A percentile compares a stretch with the other conserved stretches of the same genome.
Conservation (phyloP, 2,113 vertebrate species). For the Macroglossus sobrinus region DNA sequence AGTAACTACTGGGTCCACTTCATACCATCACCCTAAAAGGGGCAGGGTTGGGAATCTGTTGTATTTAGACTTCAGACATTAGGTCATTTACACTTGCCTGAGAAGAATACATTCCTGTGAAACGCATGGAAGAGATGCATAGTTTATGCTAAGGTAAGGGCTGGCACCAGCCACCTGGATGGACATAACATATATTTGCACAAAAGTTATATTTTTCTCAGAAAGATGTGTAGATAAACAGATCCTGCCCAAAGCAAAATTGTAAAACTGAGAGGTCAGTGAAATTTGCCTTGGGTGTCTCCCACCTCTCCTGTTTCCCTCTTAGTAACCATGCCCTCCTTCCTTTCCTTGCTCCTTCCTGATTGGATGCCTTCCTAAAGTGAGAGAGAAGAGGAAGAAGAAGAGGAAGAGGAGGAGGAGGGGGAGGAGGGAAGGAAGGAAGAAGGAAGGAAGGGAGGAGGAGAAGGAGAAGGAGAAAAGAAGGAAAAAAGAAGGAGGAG, state of each 20-base stretch:
- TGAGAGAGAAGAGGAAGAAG: too few relatives aligned
- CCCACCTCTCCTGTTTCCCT: not conserved
- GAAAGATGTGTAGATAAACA: slow-evolving; percentile 28
- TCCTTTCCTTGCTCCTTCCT: not conserved
- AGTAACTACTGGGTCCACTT: not conserved
- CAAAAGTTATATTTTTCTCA: not conserved
- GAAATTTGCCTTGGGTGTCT: slow-evolving; percentile 17
- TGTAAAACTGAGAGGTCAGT: slow-evolving; percentile 8
- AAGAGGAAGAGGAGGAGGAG: too few relatives aligned
- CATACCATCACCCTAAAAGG: not conserved
- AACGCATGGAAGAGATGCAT: not conserved
- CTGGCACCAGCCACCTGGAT: not conserved
- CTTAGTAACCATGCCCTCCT: not conserved
- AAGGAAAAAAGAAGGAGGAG: too few relatives aligned
- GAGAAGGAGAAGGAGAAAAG: too few relatives aligned
- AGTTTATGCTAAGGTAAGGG: not conserved
- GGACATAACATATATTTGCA: not conserved
- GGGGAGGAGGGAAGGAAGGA: too few relatives aligned
- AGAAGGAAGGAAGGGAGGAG: too few relatives aligned
- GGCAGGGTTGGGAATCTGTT: not conserved
- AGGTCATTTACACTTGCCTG: not conserved
- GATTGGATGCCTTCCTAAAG: not conserved
- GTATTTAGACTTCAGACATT: not conserved
- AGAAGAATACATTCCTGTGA: not conserved
- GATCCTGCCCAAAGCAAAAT: slow-evolving; percentile 34